Conservation (phyloP, 1,140 invertebrate species). For the Antheraea pernyi region DNA sequence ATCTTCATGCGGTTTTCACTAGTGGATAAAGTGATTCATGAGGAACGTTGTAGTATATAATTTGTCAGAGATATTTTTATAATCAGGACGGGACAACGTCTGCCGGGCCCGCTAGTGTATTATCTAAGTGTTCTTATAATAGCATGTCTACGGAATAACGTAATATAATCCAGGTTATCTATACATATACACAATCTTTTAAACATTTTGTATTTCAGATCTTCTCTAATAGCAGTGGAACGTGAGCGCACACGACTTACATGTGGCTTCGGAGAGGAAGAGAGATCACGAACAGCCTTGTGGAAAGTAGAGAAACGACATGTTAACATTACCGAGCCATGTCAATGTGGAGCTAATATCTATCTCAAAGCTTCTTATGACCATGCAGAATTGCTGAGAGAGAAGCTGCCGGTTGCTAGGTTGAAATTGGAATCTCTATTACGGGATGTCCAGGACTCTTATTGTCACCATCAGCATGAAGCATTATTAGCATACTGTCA, state of each 20-base stretch:
- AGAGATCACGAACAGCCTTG: slow-evolving; percentile 36
- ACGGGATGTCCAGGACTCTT: slow-evolving; percentile 55
- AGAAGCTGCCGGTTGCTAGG: slow-evolving; percentile 50
- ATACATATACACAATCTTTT: too few relatives aligned
- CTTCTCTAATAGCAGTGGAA: slow-evolving; percentile 53
- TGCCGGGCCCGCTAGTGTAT: too few relatives aligned
- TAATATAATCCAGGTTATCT: too few relatives aligned
- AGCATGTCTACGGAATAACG: too few relatives aligned
- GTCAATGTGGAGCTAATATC: slow-evolving; percentile 43
- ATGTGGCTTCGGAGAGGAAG: slow-evolving; percentile 46
- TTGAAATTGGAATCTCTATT: slow-evolving; percentile 48
- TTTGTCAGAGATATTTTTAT: too few relatives aligned
- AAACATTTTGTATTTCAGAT: slow-evolving; percentile 23
- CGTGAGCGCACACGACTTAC: slow-evolving; percentile 41
- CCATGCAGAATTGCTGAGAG: slow-evolving; percentile 48
- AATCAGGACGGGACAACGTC: too few relatives aligned
- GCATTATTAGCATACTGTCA: slow-evolving; percentile 57
- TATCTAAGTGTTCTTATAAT: too few relatives aligned
- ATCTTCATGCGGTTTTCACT: too few relatives aligned
- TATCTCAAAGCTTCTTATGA: slow-evolving; percentile 45
- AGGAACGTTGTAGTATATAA: too few relatives aligned
- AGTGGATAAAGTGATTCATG: too few relatives aligned
- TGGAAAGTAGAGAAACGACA: slow-evolving; percentile 54
- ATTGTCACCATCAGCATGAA: slow-evolving; percentile 62
- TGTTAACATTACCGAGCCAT: slow-evolving; percentile 38